Conservation (phyloP, 2,113 vertebrate species). For the Oncorhynchus gorbuscha region DNA sequence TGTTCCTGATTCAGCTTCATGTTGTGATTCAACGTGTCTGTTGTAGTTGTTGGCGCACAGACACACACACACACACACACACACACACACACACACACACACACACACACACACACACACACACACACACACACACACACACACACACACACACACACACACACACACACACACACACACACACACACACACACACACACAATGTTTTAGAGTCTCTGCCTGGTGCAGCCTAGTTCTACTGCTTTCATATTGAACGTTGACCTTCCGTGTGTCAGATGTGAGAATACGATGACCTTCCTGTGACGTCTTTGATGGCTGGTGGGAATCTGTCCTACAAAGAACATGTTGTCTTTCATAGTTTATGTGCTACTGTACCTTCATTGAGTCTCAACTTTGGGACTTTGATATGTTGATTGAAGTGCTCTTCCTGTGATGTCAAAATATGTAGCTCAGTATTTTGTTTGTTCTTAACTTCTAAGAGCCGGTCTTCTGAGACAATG, state of each 20-base stretch:
- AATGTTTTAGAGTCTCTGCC: too few relatives aligned
- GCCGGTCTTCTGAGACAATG: too few relatives aligned
- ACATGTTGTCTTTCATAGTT: conserved; percentile 12
- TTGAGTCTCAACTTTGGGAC: conserved; percentile 7
- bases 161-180: background rate
- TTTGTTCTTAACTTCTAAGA: conserved; percentile 7
- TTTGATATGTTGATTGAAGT: background rate
- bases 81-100: too few relatives aligned
- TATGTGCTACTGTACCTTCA: conserved; percentile 1
- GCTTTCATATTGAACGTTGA: background rate
- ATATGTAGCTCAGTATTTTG: background rate
- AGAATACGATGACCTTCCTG: background rate
- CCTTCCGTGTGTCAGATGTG: conserved; percentile 1
- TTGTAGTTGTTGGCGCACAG: background rate
- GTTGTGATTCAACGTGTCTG: background rate
- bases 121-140: background rate
- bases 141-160: background rate
- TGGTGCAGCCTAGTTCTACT: background rate
- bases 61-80: too few relatives aligned
- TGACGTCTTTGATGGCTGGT: conserved; percentile 28
- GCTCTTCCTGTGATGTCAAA: conserved; percentile 7
- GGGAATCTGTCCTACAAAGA: conserved; percentile 24
- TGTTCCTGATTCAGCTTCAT: background rate
- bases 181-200: too few relatives aligned
- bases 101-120: background rate